Conservation (phyloP, 1,140 invertebrate genomes). For the Cyphomyrmex costatus region DNA sequence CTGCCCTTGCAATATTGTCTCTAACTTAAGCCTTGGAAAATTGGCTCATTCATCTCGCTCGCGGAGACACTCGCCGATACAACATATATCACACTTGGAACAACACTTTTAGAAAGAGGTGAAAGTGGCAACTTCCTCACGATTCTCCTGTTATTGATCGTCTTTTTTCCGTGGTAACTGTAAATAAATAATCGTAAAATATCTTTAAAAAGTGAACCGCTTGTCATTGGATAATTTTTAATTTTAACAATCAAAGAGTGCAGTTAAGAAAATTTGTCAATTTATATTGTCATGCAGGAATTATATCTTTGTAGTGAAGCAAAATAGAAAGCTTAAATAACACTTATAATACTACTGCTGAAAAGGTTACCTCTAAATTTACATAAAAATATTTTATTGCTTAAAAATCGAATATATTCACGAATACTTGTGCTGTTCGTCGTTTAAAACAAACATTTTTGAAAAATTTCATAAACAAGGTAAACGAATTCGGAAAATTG, state of each 20-base stretch:
- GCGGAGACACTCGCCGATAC: slow-evolving; percentile 65
- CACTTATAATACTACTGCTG: neutral
- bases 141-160: neutral
- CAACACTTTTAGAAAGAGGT: slow-evolving; percentile 52
- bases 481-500: slow-evolving; percentile 12
- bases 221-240: neutral
- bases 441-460: neutral
- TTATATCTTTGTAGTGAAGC: neutral
- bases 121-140: neutral
- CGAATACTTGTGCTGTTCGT: neutral
- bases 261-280: neutral
- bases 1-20: slow-evolving; percentile 79
- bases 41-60: slow-evolving; percentile 83
- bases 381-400: neutral
- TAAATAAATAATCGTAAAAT: neutral
- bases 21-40: slow-evolving; percentile 83
- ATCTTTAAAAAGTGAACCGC: neutral
- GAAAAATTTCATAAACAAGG: neutral
- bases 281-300: neutral
- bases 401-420: neutral
- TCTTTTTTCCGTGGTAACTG: neutral
- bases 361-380: neutral
- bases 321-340: neutral
- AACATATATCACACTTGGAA: slow-evolving; percentile 66
- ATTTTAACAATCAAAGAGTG: neutral